A percentile compares a stretch with the other conserved stretches of the same genome.
Conservation (phyloP, 2,888 invertebrate species). For the Cantharis nigra region DNA sequence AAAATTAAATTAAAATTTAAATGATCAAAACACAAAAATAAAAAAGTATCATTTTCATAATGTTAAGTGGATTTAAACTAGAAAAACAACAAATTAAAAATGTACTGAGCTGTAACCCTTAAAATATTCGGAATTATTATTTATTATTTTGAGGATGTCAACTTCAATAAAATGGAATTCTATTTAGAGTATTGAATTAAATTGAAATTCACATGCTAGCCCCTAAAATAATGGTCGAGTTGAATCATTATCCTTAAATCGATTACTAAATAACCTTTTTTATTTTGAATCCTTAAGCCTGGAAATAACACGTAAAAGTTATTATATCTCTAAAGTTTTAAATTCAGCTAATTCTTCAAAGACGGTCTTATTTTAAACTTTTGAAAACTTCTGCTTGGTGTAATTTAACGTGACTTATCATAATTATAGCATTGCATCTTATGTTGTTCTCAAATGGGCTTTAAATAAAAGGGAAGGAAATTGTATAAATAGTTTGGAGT, state of each 20-base stretch:
- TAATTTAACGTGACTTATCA: background rate
- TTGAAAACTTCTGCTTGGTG: background rate
- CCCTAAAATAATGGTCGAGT: too few relatives aligned
- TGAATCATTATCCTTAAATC: background rate
- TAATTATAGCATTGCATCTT: background rate
- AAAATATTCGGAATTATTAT: background rate
- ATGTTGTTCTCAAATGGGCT: background rate
- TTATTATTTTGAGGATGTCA: too few relatives aligned
- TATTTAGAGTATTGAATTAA: background rate
- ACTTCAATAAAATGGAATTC: too few relatives aligned
- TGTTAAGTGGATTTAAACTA: too few relatives aligned
- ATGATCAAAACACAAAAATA: too few relatives aligned
- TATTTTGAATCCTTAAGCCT: background rate
- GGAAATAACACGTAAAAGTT: background rate
- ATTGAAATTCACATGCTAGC: too few relatives aligned
- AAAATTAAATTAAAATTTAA: too few relatives aligned
- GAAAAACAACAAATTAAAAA: background rate
- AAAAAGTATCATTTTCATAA: too few relatives aligned
- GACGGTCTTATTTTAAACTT: background rate
- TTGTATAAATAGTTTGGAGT: background rate
- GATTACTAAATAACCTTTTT: background rate
- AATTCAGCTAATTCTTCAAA: background rate
- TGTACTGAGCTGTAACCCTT: background rate
- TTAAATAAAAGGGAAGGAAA: background rate
- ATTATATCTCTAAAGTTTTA: background rate